Conservation (phyloP, 2,113 vertebrate genomes). For the Coreoperca whiteheadi region DNA sequence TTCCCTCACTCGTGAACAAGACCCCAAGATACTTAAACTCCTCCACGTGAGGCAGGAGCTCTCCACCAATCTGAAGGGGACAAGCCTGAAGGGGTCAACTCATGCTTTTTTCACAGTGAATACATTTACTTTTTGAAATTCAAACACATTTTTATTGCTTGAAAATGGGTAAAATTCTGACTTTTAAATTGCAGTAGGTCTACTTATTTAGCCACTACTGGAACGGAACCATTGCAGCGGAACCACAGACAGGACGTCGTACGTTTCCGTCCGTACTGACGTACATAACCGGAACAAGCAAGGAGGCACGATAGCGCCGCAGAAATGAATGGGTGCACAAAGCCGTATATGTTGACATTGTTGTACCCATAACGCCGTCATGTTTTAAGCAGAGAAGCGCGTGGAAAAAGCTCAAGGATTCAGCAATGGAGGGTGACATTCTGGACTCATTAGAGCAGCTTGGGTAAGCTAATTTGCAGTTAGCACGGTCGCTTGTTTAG, state of each 20-base stretch:
- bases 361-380: rapidly evolving
- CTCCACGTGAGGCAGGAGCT: no score
- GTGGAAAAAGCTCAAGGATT: not conserved
- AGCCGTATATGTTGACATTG: rapidly evolving
- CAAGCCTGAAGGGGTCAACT: no score
- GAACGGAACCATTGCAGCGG: constrained; percentile 32
- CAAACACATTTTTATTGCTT: not conserved
- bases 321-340: constrained; percentile 24
- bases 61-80: no score
- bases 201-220: not conserved
- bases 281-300: not conserved
- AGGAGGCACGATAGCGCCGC: not conserved
- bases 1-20: no score
- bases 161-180: not conserved
- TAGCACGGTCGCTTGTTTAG: not conserved
- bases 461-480: constrained; percentile 67
- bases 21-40: no score
- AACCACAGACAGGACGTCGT: not conserved
- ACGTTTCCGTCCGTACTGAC: constrained; percentile 38
- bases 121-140: not conserved
- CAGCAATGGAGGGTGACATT: constrained; percentile 79
- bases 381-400: not conserved
- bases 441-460: constrained; percentile 81
- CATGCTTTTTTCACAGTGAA: not conserved
- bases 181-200: not conserved